Base-by-base conservation (phyloP, 2,113 vertebrate genomes). In the Leiothrix lutea region DNA sequence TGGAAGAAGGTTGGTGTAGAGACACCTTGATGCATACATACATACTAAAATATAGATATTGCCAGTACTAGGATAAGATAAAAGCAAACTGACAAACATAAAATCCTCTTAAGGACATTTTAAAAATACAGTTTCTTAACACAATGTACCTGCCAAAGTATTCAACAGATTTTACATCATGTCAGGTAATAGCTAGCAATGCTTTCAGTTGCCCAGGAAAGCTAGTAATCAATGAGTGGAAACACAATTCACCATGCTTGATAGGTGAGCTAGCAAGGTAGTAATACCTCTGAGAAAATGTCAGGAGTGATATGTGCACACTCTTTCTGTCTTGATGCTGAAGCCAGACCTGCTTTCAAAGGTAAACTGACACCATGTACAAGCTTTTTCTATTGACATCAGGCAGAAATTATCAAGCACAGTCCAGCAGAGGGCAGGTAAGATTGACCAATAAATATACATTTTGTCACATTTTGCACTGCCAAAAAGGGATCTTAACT, bases 211-310 rank as follows among this genome's bases (percentile, higher is more conserved):
- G 80, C 45, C 62, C 84, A 80, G 58, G 87, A 88, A 86, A 74
- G 31, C 75, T 75, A 80, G 57, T 77, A 91, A 85, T 94, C 95
- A 85, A 72, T 90, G 57, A 81, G 86, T 86, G 93, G 80, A 85
- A 95, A 89, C 69, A 72, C 73, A 95, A 96, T 95, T 95, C 72
- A 89, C 94, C 45, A 65, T 65, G 90, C 80, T 88, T 93, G 93
- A 96, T 80, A 92, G 85, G 80, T 94, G 65, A 96, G 85, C 57
- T 88, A 92, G 85, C 66, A 60, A 86, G 83, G 88, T 88, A 92
- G 82, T 50, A 78, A 90, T 64, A 92, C 80, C 87, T 93, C 72
- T 84, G 90, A 93, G 88, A 90, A 94, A 92, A 92, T 72, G 80
- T 84, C 88, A 79, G 48, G 75, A 94, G 53, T 61, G 90, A 88